These are phyloP conservation scores for Chloromyia formosa DNA, from an alignment of 2,888 invertebrate genomes.

Conservation along the genomic window DNA sequence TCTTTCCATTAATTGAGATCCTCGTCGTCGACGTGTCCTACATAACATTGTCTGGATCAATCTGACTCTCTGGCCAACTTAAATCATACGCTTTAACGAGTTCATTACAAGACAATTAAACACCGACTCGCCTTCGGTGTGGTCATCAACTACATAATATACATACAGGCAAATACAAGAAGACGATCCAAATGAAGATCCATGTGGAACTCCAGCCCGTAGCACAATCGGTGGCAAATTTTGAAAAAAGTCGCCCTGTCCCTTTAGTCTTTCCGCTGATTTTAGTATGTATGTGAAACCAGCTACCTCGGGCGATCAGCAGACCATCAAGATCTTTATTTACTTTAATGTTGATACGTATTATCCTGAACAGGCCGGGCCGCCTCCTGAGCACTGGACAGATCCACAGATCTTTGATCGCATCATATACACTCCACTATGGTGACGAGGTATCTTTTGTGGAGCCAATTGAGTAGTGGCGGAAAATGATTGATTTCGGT, in stretches of 20 bases:
- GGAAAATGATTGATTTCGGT: conserved; percentile 32
- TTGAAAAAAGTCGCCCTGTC: not conserved
- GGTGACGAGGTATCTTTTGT: not conserved
- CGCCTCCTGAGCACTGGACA: conserved; percentile 5
- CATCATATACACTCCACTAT: not conserved
- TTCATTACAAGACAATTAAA: conserved; percentile 40
- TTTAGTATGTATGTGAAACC: not conserved
- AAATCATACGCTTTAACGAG: conserved; percentile 41
- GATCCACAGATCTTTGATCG: conserved; percentile 8
- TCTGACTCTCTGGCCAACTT: not conserved
- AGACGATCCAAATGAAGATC: not conserved
- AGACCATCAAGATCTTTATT: conserved; percentile 30
- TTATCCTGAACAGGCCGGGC: conserved; percentile 11
- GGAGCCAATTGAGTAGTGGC: conserved; percentile 24
- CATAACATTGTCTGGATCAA: conserved; percentile 10
- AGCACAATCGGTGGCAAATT: conserved; percentile 12
- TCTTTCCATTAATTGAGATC: not conserved
- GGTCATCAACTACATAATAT: not conserved
- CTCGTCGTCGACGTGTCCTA: not conserved
- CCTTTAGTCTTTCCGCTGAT: no score
- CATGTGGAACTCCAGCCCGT: not conserved
- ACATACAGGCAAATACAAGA: not conserved
- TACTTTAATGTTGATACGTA: conserved; percentile 16
- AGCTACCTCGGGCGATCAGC: not conserved
- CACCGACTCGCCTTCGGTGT: conserved; percentile 9